Percentiles rank a stretch among this genome's conserved stretches.
Conservation (phyloP, 2,888 invertebrate species). For the Geotrupes spiniger region DNA sequence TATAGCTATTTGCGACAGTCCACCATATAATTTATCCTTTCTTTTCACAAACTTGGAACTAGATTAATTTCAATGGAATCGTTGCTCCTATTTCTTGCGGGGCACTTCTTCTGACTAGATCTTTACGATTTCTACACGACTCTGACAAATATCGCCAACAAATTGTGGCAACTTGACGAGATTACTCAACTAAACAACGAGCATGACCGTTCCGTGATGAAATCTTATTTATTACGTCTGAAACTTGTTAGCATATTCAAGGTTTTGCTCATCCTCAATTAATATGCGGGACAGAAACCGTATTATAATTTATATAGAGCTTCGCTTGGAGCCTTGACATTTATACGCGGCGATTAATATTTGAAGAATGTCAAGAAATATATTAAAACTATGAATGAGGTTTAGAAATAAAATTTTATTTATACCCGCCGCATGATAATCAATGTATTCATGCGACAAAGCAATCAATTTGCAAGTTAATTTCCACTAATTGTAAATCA, state of each 20-base stretch:
- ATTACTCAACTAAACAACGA: slow-evolving; percentile 8
- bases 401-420: slow-evolving; percentile 1
- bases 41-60: slow-evolving; percentile 24
- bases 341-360: slow-evolving; percentile 41
- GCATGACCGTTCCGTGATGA: slow-evolving; percentile 14
- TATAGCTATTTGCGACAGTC: slow-evolving; percentile 18
- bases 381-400: slow-evolving; percentile 5
- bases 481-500: too few species aligned
- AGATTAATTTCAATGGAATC: slow-evolving; percentile 23
- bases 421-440: neutral
- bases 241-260: slow-evolving; percentile 23
- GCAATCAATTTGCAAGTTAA: too few species aligned
- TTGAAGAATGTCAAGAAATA: slow-evolving; percentile 32
- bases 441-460: too few species aligned
- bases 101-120: slow-evolving; percentile 8
- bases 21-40: slow-evolving; percentile 18
- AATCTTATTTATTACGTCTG: slow-evolving; percentile 15
- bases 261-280: slow-evolving; percentile 37
- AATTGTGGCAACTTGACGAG: slow-evolving; percentile 9
- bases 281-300: slow-evolving; percentile 38
- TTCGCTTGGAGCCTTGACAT: slow-evolving; percentile 40
- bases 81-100: slow-evolving; percentile 16
- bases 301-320: slow-evolving; percentile 43
- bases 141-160: slow-evolving; percentile 15
- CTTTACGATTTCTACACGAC: slow-evolving; percentile 11